A percentile compares a stretch with the other conserved stretches of the same genome.
Evolutionary conservation across 2,888 invertebrate species (phyloP).

Genomic region (Sminthurinus aureus): DNA sequence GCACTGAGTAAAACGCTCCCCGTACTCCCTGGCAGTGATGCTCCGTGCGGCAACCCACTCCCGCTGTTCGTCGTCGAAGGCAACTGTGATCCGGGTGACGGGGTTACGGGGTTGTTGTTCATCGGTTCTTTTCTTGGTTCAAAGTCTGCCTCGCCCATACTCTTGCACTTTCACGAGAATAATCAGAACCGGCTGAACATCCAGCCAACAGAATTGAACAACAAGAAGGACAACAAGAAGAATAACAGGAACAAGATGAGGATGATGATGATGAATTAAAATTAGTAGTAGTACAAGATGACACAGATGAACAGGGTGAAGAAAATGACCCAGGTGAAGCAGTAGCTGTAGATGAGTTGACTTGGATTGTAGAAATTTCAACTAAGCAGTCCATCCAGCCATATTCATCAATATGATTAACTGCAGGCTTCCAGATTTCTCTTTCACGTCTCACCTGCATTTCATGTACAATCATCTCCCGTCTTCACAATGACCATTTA

Average conservation of each 20-base stretch:
- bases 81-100: slow-evolving; percentile 55
- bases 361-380: not conserved
- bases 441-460: slow-evolving; percentile 33
- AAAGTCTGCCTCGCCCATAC: slow-evolving; percentile 43
- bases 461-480: slow-evolving; percentile 10
- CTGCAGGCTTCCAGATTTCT: not conserved
- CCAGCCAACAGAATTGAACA: slow-evolving; percentile 13
- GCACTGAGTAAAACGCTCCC: slow-evolving; percentile 42
- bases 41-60: slow-evolving; percentile 40
- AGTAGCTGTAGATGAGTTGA: too few relatives aligned
- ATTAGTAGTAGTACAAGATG: too few relatives aligned
- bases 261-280: too few relatives aligned
- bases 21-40: slow-evolving; percentile 41
- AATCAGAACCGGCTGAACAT: slow-evolving; percentile 6
- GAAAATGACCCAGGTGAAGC: too few relatives aligned
- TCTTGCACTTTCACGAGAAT: slow-evolving; percentile 3
- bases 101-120: slow-evolving; percentile 58
- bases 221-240: not conserved
- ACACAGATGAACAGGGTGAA: too few relatives aligned
- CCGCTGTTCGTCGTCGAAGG: slow-evolving; percentile 51
- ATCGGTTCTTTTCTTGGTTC: slow-evolving; percentile 52
- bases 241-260: not conserved
- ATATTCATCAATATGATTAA: slow-evolving; percentile 4
- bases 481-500: not conserved
- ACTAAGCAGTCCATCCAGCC: slow-evolving; percentile 14